A percentile compares a stretch with the other conserved stretches of the same genome.
Evolutionary conservation across 1,140 invertebrate species (phyloP).

Genomic region (Aleiodes sp.): DNA sequence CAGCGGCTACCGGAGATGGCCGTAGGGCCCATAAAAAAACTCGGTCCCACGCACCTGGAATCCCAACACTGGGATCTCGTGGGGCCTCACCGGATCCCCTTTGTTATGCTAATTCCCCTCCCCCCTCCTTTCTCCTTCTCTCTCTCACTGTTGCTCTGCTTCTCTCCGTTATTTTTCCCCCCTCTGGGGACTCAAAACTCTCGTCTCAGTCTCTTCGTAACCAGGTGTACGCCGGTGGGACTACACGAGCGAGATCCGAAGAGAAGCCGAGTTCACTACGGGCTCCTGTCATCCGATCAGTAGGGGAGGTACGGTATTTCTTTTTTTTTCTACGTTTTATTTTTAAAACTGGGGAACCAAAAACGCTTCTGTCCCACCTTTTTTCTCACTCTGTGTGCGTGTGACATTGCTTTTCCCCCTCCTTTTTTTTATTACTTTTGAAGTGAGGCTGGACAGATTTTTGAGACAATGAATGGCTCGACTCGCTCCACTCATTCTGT

Average conservation of each 20-base stretch:
- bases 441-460: constrained; percentile 4
- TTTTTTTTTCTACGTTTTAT: neutral
- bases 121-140: neutral
- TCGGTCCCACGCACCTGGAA: constrained; percentile 62
- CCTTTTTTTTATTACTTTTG: neutral
- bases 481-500: too few species aligned
- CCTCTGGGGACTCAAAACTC: neutral
- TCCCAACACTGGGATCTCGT: constrained; percentile 45
- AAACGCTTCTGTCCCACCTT: constrained; percentile 2
- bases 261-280: neutral
- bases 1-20: constrained; percentile 48
- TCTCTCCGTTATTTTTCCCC: constrained; percentile 28
- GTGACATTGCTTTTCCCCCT: neutral
- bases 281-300: constrained; percentile 15
- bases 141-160: neutral
- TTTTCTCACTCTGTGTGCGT: neutral
- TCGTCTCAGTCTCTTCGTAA: neutral
- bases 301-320: neutral
- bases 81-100: constrained; percentile 43
- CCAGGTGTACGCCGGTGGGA: constrained; percentile 18
- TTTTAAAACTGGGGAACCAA: constrained; percentile 7
- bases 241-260: neutral
- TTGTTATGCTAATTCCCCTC: constrained; percentile 16
- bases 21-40: constrained; percentile 43
- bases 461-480: neutral